Evolutionary conservation across 2,888 invertebrate genomes (phyloP).

Genomic region (Xylocampa areola): DNA sequence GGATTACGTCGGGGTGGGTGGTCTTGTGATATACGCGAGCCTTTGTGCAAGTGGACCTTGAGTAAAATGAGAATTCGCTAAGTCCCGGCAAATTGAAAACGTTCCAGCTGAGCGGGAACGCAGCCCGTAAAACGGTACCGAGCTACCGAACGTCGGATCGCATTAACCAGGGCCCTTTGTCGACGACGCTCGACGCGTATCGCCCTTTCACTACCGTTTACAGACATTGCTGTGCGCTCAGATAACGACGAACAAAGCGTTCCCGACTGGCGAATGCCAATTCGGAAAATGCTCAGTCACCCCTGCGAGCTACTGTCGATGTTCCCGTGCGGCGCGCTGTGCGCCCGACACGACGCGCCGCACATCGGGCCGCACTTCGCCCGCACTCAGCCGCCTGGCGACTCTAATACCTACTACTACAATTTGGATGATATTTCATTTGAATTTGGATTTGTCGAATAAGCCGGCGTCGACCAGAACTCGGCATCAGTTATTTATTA

Average conservation of each 20-base stretch:
- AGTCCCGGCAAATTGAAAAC: conserved; percentile 79
- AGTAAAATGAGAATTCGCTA: conserved; percentile 70
- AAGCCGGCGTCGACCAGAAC: conserved; percentile 34
- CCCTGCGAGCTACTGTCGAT: conserved; percentile 68
- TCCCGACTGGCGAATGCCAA: conserved; percentile 71
- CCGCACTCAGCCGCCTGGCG: too few relatives aligned
- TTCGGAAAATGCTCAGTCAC: conserved; percentile 75
- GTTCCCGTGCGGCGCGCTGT: conserved; percentile 47
- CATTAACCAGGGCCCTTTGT: conserved; percentile 75
- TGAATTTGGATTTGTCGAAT: conserved; percentile 57
- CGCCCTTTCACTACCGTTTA: conserved; percentile 71
- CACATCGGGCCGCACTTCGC: conserved; percentile 4
- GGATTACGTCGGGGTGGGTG: conserved; percentile 59
- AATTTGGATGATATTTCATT: conserved; percentile 57
- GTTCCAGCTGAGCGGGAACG: conserved; percentile 71
- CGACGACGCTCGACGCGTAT: conserved; percentile 62
- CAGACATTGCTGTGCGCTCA: conserved; percentile 76
- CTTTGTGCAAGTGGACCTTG: conserved; percentile 75
- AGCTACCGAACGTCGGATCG: conserved; percentile 65
- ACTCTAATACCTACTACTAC: conserved; percentile 31
- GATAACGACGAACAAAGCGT: conserved; percentile 77
- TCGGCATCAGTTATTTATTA: conserved; percentile 53
- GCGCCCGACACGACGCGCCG: conserved; percentile 29
- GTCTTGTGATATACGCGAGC: conserved; percentile 71
- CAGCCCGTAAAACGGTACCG: conserved; percentile 62